Base-by-base conservation (phyloP, 64 coral and sea anemone species). In the Stichodactyla helianthus region DNA sequence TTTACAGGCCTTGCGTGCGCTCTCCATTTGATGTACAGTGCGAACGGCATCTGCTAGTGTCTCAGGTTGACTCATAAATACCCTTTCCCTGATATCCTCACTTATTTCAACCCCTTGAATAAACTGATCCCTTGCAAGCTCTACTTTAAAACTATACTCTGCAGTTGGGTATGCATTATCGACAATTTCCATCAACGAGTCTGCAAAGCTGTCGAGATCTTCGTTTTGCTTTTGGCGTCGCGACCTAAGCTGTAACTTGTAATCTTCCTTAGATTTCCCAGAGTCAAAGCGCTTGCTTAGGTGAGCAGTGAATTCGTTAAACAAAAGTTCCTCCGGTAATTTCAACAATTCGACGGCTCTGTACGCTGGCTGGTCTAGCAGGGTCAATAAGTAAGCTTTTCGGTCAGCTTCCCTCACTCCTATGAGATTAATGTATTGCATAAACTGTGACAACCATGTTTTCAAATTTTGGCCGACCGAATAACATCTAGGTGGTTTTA, bases 391-490 rank as follows among this genome's bases (percentile, higher is more conserved):
- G 78, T 82, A 87, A 10, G 53, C 87, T 79, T 86, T 85, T 17
- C 54, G 63, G 17, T 89, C 63, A 35, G 20, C 15, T 76, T 89
- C 83, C 26, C 59, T 31, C 50, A 82, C 60, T 65, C 67, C 82
- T 57, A 89, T 77, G 10, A 93, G 64, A 20, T 82, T 87, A 4
- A 61, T 54, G 76, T 87, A 87, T 64, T 89, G 71, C 15, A 56
- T 51, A 51, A 89, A 89, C 54, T 93, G 87, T 9, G 84, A 74
- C 83, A 93, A 52, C 92, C 92, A 93, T 52, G 84, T 86, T 82
- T 87, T 93, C 84, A 89, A 89, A 65, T 89, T 86, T 20, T 86
- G 50, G 18, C 92, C 88, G 52, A 87, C 52, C 22, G 87, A 76
- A 25, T 86, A 89, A 53, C 4, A 15, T 51, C 50, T 79, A 13